Base-by-base conservation (phyloP, 2,888 invertebrate species). In the Drosophila leonis region DNA sequence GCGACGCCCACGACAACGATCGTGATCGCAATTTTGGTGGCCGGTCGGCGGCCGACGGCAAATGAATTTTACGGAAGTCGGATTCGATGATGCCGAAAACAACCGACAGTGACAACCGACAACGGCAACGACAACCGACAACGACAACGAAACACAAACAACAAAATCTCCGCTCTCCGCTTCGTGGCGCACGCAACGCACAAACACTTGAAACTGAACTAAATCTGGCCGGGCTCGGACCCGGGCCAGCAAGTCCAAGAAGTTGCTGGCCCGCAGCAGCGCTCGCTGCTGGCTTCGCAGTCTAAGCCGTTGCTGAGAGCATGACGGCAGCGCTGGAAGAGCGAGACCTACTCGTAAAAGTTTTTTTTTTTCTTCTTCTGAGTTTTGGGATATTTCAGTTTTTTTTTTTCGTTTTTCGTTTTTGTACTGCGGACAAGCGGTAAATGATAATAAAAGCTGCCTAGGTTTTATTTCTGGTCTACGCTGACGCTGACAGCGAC, bases 131-230 rank as follows among this genome's bases (percentile, higher is more conserved):
- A 48, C 51, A 49, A 49, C 31, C 48, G 54, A 71, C 56, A 56
- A 60, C 49, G 57, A 61, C 69, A 49, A 59, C 56, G 37, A 74
- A 73, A 61, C 76, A 57, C 77, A 71, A 65, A 57, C 77, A 71
- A 65, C 60, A 82, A 70, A 65, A 54, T 81, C 75, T 85, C 74
- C 90, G 90, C 78, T 90, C 83, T 60, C 76, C 88, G 83, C 85
- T 90, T 83, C 76, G 83, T 85, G 87, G 84, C 91, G 91, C 92
- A 91, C 91, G 92, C 90, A 90, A 91, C 91, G 91, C 92, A 90
- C 90, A 90, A 90, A 92, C 92, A 92, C 92, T 92, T 90, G 90
- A 92, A 91, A 92, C 90, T 90, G 91, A 91, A 91, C 91, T 91
- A 91, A 91, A 90, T 90, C 88, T 91, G 82, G 80, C 83, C 81